A percentile compares a stretch with the other conserved stretches of the same genome.
Conservation (phyloP, 2,888 invertebrate species). For the Agrotis exclamationis region DNA sequence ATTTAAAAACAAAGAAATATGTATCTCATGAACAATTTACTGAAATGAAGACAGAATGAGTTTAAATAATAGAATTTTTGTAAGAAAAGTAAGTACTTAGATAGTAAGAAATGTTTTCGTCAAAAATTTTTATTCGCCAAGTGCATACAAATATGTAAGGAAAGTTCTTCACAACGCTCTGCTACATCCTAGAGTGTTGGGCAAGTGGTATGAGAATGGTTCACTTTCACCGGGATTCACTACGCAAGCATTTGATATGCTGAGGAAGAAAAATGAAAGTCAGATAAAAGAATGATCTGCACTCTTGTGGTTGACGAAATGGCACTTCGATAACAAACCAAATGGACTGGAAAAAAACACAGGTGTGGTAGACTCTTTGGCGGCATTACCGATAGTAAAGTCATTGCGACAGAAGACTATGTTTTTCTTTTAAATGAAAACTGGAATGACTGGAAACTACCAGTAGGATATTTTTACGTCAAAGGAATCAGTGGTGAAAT, state of each 20-base stretch:
- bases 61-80: constrained; percentile 9
- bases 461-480: too few relatives aligned
- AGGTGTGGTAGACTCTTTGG: constrained; percentile 26
- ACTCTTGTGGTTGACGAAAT: constrained; percentile 9
- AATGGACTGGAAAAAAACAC: constrained; percentile 23
- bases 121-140: constrained; percentile 13
- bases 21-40: constrained; percentile 23
- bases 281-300: not conserved
- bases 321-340: constrained; percentile 13
- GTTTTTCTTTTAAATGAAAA: too few relatives aligned
- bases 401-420: too few relatives aligned
- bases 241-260: constrained; percentile 4
- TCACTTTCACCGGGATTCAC: not conserved
- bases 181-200: not conserved
- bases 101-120: not conserved
- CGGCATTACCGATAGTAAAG: constrained; percentile 12
- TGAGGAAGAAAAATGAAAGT: not conserved
- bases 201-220: too few relatives aligned
- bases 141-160: constrained; percentile 10
- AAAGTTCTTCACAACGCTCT: not conserved
- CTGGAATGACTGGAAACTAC: too few relatives aligned
- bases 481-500: too few relatives aligned
- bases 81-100: too few relatives aligned
- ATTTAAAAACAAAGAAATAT: constrained; percentile 19
- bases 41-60: constrained; percentile 9